Evolutionary conservation across 2,797 vertebrate genomes (phyloP).

Genomic region (Sebastes steindachneri): DNA sequence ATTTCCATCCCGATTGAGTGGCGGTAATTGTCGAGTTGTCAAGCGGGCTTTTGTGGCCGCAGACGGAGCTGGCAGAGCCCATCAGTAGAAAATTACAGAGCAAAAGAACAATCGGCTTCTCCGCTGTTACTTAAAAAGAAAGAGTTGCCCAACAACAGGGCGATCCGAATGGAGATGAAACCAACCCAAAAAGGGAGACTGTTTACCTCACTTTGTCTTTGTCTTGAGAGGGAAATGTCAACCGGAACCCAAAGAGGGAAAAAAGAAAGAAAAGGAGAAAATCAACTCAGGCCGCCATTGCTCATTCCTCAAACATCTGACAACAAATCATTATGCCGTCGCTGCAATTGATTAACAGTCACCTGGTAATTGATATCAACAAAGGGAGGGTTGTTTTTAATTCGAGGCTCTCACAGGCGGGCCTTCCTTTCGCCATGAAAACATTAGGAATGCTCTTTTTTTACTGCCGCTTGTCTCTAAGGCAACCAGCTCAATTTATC

Average conservation of each 20-base stretch:
- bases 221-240: constrained; percentile 70
- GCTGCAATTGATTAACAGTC: constrained; percentile 94
- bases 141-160: constrained; percentile 68
- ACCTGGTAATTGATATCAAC: constrained; percentile 95
- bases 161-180: constrained; percentile 69
- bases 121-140: constrained; percentile 78
- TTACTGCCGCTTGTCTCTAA: constrained; percentile 63
- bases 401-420: constrained; percentile 45
- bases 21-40: constrained; percentile 83
- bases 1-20: constrained; percentile 76
- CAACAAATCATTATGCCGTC: constrained; percentile 94
- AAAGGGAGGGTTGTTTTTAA: constrained; percentile 77
- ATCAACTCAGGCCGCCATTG: constrained; percentile 65
- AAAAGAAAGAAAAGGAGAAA: constrained; percentile 51
- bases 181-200: constrained; percentile 61
- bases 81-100: constrained; percentile 83
- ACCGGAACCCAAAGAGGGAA: constrained; percentile 43
- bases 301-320: constrained; percentile 88
- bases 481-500: constrained; percentile 75
- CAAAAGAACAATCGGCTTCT: constrained; percentile 78
- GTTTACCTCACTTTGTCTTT: constrained; percentile 64
- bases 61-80: constrained; percentile 76
- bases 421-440: constrained; percentile 44
- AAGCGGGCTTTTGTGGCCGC: constrained; percentile 76
- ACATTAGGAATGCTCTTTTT: constrained; percentile 63